These are phyloP conservation scores for Alcis repandata DNA, from an alignment of 2,888 invertebrate genomes.

Conservation along the genomic window DNA sequence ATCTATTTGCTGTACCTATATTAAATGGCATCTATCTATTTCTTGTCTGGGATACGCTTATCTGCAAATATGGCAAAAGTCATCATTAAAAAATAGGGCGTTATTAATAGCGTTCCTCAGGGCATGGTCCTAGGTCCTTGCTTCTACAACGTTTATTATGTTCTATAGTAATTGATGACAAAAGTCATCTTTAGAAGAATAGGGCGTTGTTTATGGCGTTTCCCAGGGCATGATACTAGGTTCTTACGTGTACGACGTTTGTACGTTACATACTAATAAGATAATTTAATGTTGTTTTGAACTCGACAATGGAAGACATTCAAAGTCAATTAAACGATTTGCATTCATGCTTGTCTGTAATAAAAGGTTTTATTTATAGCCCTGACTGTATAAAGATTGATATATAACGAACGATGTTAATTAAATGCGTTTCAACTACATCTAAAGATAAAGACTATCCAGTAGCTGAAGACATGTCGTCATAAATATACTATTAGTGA, in stretches of 20 bases:
- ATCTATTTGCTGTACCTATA: too few species aligned
- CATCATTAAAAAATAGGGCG: too few species aligned
- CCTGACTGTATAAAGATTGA: slow-evolving; percentile 32
- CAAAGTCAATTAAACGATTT: slow-evolving; percentile 44
- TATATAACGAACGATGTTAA: slow-evolving; percentile 44
- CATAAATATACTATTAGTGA: too few species aligned
- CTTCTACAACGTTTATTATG: slow-evolving; percentile 12
- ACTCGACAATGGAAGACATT: slow-evolving; percentile 26
- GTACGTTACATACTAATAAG: slow-evolving; percentile 3
- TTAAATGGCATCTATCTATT: too few species aligned
- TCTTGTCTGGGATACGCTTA: too few species aligned
- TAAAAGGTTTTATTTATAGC: slow-evolving; percentile 47
- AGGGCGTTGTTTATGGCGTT: neutral
- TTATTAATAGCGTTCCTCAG: too few species aligned
- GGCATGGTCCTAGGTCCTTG: slow-evolving; percentile 8
- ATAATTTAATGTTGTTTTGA: slow-evolving; percentile 18
- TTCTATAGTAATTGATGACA: neutral
- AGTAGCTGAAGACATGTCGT: slow-evolving; percentile 3
- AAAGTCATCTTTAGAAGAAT: neutral
- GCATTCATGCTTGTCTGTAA: slow-evolving; percentile 41
- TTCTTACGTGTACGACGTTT: slow-evolving; percentile 15
- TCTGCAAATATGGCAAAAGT: too few species aligned
- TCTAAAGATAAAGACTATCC: slow-evolving; percentile 4
- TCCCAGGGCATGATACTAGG: slow-evolving; percentile 32
- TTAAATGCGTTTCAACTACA: slow-evolving; percentile 55